Evolutionary conservation across 2,113 vertebrate genomes (phyloP).

Genomic region (Centropristis striata): DNA sequence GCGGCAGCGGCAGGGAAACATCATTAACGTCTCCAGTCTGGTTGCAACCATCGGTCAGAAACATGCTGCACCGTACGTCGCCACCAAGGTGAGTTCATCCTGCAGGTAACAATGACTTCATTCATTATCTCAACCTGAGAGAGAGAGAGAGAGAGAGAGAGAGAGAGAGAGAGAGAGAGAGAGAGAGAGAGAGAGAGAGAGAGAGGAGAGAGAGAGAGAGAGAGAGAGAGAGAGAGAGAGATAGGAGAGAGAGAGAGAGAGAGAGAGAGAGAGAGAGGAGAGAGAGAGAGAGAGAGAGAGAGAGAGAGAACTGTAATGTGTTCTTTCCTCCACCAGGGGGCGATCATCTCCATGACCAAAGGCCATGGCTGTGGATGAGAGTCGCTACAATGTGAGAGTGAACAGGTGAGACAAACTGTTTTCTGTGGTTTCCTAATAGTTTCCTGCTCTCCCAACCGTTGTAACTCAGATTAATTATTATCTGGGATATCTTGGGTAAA

Average conservation of each 20-base stretch:
- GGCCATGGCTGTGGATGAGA: slow-evolving; percentile 91
- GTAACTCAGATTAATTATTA: too few species aligned
- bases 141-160: not conserved
- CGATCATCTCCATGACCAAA: slow-evolving; percentile 89
- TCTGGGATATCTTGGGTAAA: too few species aligned
- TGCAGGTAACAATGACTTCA: accelerated
- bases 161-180: not conserved
- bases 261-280: not conserved
- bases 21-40: slow-evolving; percentile 90
- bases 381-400: slow-evolving; percentile 85
- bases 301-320: slow-evolving; percentile 10
- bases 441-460: too few species aligned
- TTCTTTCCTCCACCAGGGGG: slow-evolving; percentile 82
- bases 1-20: slow-evolving; percentile 83
- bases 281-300: not conserved
- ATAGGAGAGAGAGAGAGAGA: too few species aligned
- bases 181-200: not conserved
- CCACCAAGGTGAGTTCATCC: slow-evolving; percentile 86
- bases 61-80: slow-evolving; percentile 85
- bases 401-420: slow-evolving; percentile 86
- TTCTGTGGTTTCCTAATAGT: too few species aligned
- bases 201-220: not conserved
- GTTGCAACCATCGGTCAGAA: slow-evolving; percentile 85
- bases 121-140: not conserved
- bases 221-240: not conserved